Base-by-base conservation (phyloP, 2,888 invertebrate species). In the Agrotis ipsilon region DNA sequence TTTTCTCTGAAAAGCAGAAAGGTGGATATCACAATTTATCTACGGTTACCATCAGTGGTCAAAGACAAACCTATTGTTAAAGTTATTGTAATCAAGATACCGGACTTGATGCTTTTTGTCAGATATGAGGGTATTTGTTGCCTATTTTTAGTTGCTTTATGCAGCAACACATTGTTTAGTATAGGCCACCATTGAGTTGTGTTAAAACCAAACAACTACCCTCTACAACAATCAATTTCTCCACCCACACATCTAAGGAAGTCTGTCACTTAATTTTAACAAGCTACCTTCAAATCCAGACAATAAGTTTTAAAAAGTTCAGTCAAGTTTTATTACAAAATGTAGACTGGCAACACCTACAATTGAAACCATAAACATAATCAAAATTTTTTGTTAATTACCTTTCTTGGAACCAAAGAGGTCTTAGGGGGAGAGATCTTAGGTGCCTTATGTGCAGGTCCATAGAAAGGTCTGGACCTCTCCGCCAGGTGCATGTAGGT, bases 381-480 rank as follows among this genome's bases (percentile, higher is more conserved):
- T 18, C 18, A 46, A 21, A 13, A 1, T 11, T 39, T 0, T n/a
- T 68, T 58, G 24, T 49, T 5, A 2, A 2, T 45, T 84, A 94
- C 95, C 92, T 94, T 94, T 83, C 84, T 91, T 45, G 93, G 88
- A 45, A 82, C 79, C 18, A 75, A 21, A 32, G 80, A 59, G 14
- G 83, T 82, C 62, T 91, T 83, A 18, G 82, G 76, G 4, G 85
- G 82, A 6, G 81, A 80, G 32, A 82, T 75, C 43, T 91, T 90
- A 6, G 88, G 86, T 21, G 88, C 81, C 63, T 88, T 90, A 27
- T 88, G 81, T 3, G 80, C 81, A n/a, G 89, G 82, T 1, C 96
- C 96, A 72, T 96, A 96, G 77, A 94, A 96, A 0, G 96, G 96
- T n/a, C 96, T 87, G 9, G 93, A 93, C 2, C 96, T 83, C 62